A percentile compares a stretch with the other conserved stretches of the same genome.
phyloP scores from a whole-genome alignment of 2,797 vertebrate species.

The Lepus townsendii region DNA sequence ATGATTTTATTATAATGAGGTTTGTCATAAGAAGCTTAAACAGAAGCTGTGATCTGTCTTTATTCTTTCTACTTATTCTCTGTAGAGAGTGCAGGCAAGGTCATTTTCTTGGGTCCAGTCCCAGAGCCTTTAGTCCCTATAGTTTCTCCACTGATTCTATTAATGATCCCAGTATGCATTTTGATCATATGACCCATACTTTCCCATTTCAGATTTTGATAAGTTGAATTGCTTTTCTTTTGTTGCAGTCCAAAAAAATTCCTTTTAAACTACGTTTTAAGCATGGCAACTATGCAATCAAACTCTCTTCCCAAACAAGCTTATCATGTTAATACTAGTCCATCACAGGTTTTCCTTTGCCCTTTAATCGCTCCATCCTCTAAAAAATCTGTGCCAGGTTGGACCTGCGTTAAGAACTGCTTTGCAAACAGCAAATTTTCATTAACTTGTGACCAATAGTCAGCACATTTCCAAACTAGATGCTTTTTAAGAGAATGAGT shows the following conservation, averaged over 20 bases:
- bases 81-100: neutral
- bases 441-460: neutral
- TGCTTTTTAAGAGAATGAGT: neutral
- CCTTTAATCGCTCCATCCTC: neutral
- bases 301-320: neutral
- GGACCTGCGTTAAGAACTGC: neutral
- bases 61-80: neutral
- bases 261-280: neutral
- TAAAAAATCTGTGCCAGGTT: neutral
- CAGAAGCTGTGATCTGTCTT: neutral
- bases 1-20: neutral
- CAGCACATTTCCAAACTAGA: neutral
- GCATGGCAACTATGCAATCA: neutral
- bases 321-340: neutral
- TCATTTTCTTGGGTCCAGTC: too few species aligned
- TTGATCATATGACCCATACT: neutral
- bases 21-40: neutral
- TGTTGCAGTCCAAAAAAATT: neutral
- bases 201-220: neutral
- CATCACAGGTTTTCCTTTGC: neutral
- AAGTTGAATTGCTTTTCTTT: neutral
- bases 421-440: constrained; percentile 3
- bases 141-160: neutral
- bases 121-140: neutral
- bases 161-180: neutral